Evolutionary conservation across 2,888 invertebrate species (phyloP), one percentile per base, ranked within the genome.

Genomic region (Geophilus truncorum): DNA sequence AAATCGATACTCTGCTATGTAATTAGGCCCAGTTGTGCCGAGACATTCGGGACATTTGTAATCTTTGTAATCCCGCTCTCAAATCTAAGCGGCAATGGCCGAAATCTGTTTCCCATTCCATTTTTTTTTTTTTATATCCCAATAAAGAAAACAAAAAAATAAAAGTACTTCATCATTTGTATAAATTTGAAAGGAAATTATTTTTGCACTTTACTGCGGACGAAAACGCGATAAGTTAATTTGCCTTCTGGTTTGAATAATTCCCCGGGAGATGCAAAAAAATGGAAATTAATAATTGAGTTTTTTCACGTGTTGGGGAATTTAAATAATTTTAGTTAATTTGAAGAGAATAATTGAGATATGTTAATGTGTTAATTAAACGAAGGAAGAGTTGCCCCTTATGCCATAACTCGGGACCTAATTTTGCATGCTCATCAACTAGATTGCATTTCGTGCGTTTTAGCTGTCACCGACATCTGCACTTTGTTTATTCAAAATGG

Each of bases 1-100:
- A 62, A 62, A 62, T 62, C 62, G 15, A 62, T 62, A 62, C 62
- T 2, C 62, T 25, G 23, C 57, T 28, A 25, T 62, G 62, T 62
- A 62, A 62, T 62, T 62, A 62, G 62, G 62, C 62, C 62, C 62
- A 62, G 62, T 62, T 62, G 62, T 62, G 62, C 28, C 25, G 62
- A 62, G 62, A 62, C 62, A 62, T 62, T 62, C 10, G 62, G 23
- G 62, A 62, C 62, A 62, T 23, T 62, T 62, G 62, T 62, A 62
- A 62, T 62, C 62, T 62, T 23, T 62, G 28, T 62, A 62, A 62
- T 62, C 62, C 21, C 62, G 62, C 62, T 12, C 45, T 45, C 45
- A 45, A n/a, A 45, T 18, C 18, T 45, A 45, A 45, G 18, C 12
- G 62, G 62, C 23, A 25, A 62, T 62, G 62, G 23, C 18, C 25